Base-by-base conservation (phyloP, 2,888 invertebrate genomes). In the Polydrusus pterygomalis region DNA sequence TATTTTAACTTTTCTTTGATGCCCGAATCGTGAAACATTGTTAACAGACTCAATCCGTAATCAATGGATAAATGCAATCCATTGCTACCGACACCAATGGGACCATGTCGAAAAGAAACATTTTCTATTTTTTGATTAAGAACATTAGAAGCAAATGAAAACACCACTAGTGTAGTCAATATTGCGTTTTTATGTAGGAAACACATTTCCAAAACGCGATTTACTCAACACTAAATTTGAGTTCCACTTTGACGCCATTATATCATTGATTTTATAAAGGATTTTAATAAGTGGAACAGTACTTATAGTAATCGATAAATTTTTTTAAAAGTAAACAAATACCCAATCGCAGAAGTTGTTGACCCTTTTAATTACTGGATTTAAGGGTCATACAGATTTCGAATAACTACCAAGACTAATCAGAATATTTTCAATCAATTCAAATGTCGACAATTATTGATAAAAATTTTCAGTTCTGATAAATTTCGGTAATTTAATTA, bases 1-100 rank as follows among this genome's bases (percentile, higher is more conserved):
- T 49, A 15, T 34, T 58, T 49, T 30, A 74, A 38, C 11, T 20
- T 11, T 8, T 54, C 13, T 51, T 60, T 73, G n/a, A 43, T 49
- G 6, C 43, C 56, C 0, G 65, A 18, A 60, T 60, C 43, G 60
- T 65, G 49, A 17, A 70, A 8, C 17, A 34, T 1, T 8, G 11
- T 10, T 20, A 62, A 30, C 11, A 70, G 20, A 62, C 18, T 70
- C 20, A 49, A 30, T 9, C 71, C 71, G 13, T 65, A 64, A 43
- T 47, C 72, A 58, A 73, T 11, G 11, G 67, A 56, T n/a, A 64
- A 47, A 54, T 51, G 18, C n/a, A 67, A 10, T 11, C 18, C 7
- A 38, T 47, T 54, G 18, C 18, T 54, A 38, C 54, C 38, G 51
- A 54, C 18, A 40, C 38, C n/a, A 30, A 51, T 13, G 15, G 51